Evolutionary conservation across 1,140 invertebrate species (phyloP).

Genomic region (Schmidtea mediterranea): DNA sequence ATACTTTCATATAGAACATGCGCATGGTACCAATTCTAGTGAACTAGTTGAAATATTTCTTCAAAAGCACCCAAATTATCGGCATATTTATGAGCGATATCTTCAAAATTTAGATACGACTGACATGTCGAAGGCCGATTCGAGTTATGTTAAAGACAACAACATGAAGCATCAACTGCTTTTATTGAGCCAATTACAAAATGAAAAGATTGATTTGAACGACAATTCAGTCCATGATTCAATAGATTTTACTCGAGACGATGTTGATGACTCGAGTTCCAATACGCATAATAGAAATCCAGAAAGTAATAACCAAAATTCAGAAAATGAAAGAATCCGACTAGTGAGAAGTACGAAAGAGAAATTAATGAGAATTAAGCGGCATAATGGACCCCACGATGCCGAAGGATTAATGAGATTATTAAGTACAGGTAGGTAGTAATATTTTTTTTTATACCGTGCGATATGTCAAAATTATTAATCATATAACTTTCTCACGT

Average conservation of each 20-base stretch:
- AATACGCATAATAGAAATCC: too few relatives aligned
- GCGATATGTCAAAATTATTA: too few relatives aligned
- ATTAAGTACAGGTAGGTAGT: constrained; percentile 21
- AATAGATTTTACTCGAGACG: not conserved
- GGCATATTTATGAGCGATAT: not conserved
- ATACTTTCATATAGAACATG: too few relatives aligned
- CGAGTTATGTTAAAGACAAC: constrained; percentile 17
- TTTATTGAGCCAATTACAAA: constrained; percentile 20
- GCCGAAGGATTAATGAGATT: constrained; percentile 25
- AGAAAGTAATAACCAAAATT: not conserved
- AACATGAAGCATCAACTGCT: constrained; percentile 27
- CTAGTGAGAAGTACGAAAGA: not conserved
- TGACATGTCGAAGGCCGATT: constrained; percentile 18
- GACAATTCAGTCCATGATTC: constrained; percentile 6
- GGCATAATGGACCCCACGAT: constrained; percentile 30
- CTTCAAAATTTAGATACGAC: not conserved
- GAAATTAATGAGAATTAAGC: constrained; percentile 8
- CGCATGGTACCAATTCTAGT: not conserved
- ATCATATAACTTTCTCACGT: too few relatives aligned
- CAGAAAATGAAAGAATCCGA: constrained; percentile 5
- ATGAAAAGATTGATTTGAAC: constrained; percentile 15
- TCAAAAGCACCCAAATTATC: not conserved
- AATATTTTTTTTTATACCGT: too few relatives aligned
- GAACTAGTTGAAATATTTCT: constrained; percentile 2
- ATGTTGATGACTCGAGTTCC: too few relatives aligned